Evolutionary conservation across 2,888 invertebrate species (phyloP).

Genomic region (Mythimna albipuncta): DNA sequence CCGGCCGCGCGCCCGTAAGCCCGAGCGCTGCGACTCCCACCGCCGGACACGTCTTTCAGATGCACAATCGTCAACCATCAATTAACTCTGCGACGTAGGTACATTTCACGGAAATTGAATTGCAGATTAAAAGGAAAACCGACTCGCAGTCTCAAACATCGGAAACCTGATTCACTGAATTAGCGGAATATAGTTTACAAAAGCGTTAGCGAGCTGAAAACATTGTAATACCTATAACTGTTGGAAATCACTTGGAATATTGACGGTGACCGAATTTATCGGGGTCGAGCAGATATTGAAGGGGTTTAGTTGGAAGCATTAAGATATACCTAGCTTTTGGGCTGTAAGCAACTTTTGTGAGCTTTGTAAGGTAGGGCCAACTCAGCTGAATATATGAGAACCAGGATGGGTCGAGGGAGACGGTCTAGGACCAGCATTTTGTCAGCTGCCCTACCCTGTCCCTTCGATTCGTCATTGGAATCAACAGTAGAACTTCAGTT

Average conservation of each 20-base stretch:
- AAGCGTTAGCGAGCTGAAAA: conserved; percentile 12
- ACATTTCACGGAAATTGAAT: conserved; percentile 72
- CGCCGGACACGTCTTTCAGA: conserved; percentile 83
- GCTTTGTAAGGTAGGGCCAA: too few relatives aligned
- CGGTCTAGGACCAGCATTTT: not conserved
- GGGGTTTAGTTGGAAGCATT: conserved; percentile 6
- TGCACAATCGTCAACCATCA: conserved; percentile 86
- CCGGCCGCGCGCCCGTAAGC: conserved; percentile 48
- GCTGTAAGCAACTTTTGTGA: not conserved
- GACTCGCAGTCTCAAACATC: conserved; percentile 52
- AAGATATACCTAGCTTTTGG: not conserved
- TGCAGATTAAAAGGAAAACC: conserved; percentile 68
- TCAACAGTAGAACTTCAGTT: not conserved
- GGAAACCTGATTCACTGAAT: conserved; percentile 17
- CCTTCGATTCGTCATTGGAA: not conserved
- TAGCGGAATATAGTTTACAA: conserved; percentile 14
- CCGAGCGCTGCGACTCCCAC: conserved; percentile 67
- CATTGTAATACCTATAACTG: conserved; percentile 10
- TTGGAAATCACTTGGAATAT: conserved; percentile 15
- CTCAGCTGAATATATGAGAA: not conserved
- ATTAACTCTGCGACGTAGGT: conserved; percentile 76
- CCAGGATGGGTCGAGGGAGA: not conserved
- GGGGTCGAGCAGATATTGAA: conserved; percentile 4
- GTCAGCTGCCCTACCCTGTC: not conserved
- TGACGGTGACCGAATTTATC: not conserved